These are phyloP conservation scores for Antheraea yamamai DNA, from an alignment of 2,888 invertebrate genomes.

Conservation along the genomic window DNA sequence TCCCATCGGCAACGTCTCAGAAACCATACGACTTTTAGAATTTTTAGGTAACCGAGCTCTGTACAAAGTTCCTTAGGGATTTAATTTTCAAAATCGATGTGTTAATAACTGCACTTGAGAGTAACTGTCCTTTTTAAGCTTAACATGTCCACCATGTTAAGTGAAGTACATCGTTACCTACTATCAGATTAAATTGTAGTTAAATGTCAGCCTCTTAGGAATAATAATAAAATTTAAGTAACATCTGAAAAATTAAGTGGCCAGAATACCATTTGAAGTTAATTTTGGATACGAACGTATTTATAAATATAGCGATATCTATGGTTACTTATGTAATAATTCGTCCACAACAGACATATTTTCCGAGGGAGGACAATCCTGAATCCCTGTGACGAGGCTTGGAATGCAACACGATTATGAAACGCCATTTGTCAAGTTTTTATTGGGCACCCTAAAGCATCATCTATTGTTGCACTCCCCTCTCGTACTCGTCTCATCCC, in stretches of 20 bases:
- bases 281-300: background rate
- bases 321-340: constrained; percentile 32
- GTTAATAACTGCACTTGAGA: background rate
- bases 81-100: background rate
- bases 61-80: no score
- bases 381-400: constrained; percentile 65
- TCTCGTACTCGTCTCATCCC: constrained; percentile 40
- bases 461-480: constrained; percentile 63
- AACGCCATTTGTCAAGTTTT: constrained; percentile 82
- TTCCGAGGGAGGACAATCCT: constrained; percentile 63
- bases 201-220: background rate
- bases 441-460: constrained; percentile 76
- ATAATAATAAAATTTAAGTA: background rate
- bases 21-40: no score
- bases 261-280: background rate
- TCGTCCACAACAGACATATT: constrained; percentile 57
- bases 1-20: no score
- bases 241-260: background rate
- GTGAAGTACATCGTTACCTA: background rate
- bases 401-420: constrained; percentile 80
- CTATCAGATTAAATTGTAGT: background rate
- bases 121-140: background rate
- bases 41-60: no score
- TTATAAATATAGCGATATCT: background rate
- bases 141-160: background rate